Percentiles rank a stretch among this genome's conserved stretches.
Evolutionary conservation across 2,797 vertebrate genomes (phyloP).

Genomic region (Mormyrus proboscirostris): DNA sequence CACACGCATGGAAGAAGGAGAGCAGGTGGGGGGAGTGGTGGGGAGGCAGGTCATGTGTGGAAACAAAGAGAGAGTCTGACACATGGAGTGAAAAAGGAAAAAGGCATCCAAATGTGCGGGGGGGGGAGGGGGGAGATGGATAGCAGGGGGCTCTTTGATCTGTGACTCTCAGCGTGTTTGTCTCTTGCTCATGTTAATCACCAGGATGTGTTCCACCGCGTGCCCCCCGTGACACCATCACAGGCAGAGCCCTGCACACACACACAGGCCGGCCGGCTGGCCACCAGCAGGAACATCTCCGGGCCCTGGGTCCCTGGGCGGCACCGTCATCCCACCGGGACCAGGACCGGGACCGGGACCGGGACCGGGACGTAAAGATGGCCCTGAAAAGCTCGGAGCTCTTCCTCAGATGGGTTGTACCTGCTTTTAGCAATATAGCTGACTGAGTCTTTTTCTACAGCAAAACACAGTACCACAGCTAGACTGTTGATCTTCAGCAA

Average conservation of each 20-base stretch:
- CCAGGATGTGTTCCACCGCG: conserved; percentile 12
- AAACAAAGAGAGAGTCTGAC: conserved; percentile 5
- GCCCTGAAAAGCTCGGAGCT: background rate
- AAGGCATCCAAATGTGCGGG: conserved; percentile 23
- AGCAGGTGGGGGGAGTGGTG: conserved; percentile 28
- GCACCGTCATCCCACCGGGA: background rate
- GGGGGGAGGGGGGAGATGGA: conserved; percentile 22
- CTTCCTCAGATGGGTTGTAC: background rate
- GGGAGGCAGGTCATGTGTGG: conserved; percentile 14
- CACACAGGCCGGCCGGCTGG: background rate
- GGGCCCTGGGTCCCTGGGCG: too few species aligned
- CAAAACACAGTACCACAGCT: background rate
- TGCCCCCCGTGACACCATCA: background rate
- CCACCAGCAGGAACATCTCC: background rate
- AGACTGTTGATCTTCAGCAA: background rate
- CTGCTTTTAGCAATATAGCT: background rate
- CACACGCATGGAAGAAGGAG: background rate
- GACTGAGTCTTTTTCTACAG: background rate
- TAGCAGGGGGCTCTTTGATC: conserved; percentile 40
- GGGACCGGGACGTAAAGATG: background rate
- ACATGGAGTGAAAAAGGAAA: background rate
- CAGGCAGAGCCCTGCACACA: background rate
- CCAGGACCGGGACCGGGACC: background rate
- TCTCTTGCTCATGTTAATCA: conserved; percentile 43
- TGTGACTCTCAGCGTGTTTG: conserved; percentile 15